Conservation (phyloP, 1,140 invertebrate species). For the Camponotus vicinus region DNA sequence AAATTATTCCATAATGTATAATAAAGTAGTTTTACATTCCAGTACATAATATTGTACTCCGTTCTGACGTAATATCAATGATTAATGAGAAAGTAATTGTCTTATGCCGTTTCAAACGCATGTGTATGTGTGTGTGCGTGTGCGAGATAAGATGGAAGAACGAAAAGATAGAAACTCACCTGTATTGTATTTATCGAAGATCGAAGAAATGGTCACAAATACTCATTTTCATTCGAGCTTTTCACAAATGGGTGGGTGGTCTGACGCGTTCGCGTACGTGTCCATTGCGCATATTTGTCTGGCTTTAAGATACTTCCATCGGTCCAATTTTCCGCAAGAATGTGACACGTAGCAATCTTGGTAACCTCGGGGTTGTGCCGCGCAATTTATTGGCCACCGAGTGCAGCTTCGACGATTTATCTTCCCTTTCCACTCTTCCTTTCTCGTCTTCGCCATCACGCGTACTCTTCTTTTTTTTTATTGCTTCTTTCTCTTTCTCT, state of each 20-base stretch:
- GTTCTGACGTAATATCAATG: constrained; percentile 27
- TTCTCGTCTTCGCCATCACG: constrained; percentile 14
- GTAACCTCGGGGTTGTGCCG: constrained; percentile 71
- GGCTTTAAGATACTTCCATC: constrained; percentile 71
- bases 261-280: constrained; percentile 55
- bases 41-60: background rate
- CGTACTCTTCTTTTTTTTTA: background rate
- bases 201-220: background rate
- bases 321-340: constrained; percentile 77
- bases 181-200: background rate
- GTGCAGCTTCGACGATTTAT: constrained; percentile 76
- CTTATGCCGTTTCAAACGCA: background rate
- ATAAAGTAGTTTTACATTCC: background rate
- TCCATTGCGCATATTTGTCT: constrained; percentile 73
- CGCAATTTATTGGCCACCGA: constrained; percentile 76
- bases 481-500: background rate
- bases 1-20: background rate
- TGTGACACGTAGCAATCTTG: constrained; percentile 79
- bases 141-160: background rate
- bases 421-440: constrained; percentile 60
- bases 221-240: constrained; percentile 40
- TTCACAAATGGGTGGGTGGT: constrained; percentile 70
- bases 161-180: too few relatives aligned
- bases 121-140: too few relatives aligned
- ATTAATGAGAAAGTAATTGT: constrained; percentile 25